Evolutionary conservation across 1,140 invertebrate species (phyloP), one percentile per base, ranked within the genome.

Genomic region (Neuroterus valhalla): DNA sequence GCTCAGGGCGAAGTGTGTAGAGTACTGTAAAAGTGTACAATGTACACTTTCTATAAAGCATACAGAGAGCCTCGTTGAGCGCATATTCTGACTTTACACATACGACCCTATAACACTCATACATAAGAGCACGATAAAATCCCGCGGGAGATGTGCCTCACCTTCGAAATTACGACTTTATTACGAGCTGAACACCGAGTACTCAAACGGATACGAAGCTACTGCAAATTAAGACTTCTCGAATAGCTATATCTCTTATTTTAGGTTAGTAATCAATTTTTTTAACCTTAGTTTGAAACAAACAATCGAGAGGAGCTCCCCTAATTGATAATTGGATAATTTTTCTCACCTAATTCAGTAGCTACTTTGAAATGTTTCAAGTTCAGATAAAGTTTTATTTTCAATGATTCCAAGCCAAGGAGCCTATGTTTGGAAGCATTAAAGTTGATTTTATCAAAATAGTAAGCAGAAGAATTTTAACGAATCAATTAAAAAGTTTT

Each of bases 1-100:
- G 23, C 55, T 62, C 55, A 26, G 14, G 52, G 55, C n/a, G 26
- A 62, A 62, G 55, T 62, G 14, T 62, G 21, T 10, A 8, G 6
- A 38, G 31, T 38, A 38, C 8, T 0, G 4, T 38, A 38, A 5
- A 38, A 38, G 31, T 8, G 6, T 5, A 38, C 31, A 38, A 38
- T 38, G 6, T 62, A 62, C 21, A 62, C 23, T 62, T 62, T 62
- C 55, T 62, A 62, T 62, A 62, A 62, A 62, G 23, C 31, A 31
- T n/a, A 62, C 23, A 23, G 55, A 62, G 55, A 62, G 55, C 23
- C 31, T 62, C 55, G 31, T 15, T 62, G 55, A 62, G 31, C 55
- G 31, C 21, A 62, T 26, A 62, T 62, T 14, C 23, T 62, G 10
- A 4, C 55, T 15, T 31, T 62, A 31, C 55, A 1, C 15, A 62